A percentile compares a stretch with the other conserved stretches of the same genome.
phyloP scores from a whole-genome alignment of 2,797 vertebrate genomes.

The Triplophysa bombifrons region DNA sequence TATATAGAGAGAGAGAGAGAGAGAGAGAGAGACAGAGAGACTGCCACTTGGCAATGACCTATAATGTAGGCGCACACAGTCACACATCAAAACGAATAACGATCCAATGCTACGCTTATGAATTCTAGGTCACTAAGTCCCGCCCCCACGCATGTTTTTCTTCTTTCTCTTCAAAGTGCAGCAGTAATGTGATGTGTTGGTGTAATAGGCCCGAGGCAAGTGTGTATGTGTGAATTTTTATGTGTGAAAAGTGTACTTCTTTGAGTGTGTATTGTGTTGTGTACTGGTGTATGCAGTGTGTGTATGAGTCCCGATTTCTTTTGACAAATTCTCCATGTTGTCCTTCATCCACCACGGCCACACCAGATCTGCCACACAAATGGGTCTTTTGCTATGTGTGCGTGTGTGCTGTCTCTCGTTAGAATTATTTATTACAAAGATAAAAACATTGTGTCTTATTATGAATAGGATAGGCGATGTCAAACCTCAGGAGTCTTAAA shows the following conservation, averaged over 20 bases:
- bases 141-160: slow-evolving; percentile 45
- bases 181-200: slow-evolving; percentile 49
- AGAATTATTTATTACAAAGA: background rate
- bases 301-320: slow-evolving; percentile 43
- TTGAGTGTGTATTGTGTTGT: slow-evolving; percentile 2
- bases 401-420: slow-evolving; percentile 16
- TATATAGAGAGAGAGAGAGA: background rate
- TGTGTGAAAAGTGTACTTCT: background rate
- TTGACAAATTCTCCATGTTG: slow-evolving; percentile 71
- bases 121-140: slow-evolving; percentile 59
- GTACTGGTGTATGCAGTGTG: slow-evolving; percentile 2
- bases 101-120: slow-evolving; percentile 56
- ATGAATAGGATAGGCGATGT: background rate
- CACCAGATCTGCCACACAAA: slow-evolving; percentile 29
- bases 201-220: slow-evolving; percentile 36
- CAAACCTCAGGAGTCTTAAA: background rate
- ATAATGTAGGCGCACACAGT: slow-evolving; percentile 55
- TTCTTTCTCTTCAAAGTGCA: slow-evolving; percentile 46
- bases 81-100: slow-evolving; percentile 61
- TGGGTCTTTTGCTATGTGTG: background rate
- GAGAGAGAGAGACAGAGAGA: slow-evolving; percentile 29
- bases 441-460: background rate
- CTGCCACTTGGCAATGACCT: slow-evolving; percentile 58
- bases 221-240: slow-evolving; percentile 15
- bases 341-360: slow-evolving; percentile 49